These are phyloP conservation scores for Nomada goodeniana DNA, from an alignment of 2,888 invertebrate genomes.

Conservation along the genomic window DNA sequence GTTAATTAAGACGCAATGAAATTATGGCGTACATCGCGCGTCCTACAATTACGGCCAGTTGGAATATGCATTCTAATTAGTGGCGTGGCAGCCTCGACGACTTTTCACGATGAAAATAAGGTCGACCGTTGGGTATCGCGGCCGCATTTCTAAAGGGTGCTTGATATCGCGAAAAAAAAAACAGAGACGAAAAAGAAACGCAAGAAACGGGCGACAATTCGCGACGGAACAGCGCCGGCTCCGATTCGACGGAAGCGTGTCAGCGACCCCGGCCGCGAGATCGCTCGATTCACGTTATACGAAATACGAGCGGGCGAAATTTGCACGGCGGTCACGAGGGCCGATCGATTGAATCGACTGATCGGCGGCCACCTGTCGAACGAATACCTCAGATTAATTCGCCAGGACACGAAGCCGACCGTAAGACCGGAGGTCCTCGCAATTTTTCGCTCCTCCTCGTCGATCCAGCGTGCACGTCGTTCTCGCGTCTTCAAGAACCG, in stretches of 20 bases:
- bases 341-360: conserved; percentile 17
- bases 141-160: conserved; percentile 16
- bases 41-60: conserved; percentile 54
- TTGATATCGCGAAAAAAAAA: conserved; percentile 16
- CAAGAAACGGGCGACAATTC: background rate
- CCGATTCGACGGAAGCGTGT: background rate
- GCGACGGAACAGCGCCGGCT: background rate
- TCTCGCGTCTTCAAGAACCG: background rate
- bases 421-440: background rate
- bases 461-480: background rate
- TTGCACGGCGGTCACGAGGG: background rate
- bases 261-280: background rate
- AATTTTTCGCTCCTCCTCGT: background rate
- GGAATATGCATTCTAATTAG: conserved; percentile 60
- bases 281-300: background rate
- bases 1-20: conserved; percentile 58
- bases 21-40: conserved; percentile 52
- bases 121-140: conserved; percentile 45
- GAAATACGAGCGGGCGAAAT: background rate
- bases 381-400: conserved; percentile 22
- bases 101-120: conserved; percentile 54
- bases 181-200: background rate
- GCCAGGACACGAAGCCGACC: conserved; percentile 5
- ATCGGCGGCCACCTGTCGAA: conserved; percentile 17
- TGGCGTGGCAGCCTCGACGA: conserved; percentile 45